Base-by-base conservation (phyloP, 1,140 invertebrate species). In the Drosophila bocqueti region DNA sequence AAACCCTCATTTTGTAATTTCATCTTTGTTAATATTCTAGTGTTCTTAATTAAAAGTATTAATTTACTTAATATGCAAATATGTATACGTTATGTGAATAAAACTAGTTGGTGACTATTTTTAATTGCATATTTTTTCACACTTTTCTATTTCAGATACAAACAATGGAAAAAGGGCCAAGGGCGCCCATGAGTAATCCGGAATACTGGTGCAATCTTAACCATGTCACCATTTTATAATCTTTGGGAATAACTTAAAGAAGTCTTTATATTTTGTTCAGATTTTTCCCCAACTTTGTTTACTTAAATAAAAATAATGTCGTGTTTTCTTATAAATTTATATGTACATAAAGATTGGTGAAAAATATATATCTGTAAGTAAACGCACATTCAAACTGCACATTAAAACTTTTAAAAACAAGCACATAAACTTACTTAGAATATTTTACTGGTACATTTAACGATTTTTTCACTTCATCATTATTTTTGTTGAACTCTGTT, bases 401-500 rank as follows among this genome's bases (percentile, higher is more conserved):
- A 49, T 8, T 15, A 36, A 24, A 5, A 67, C 8, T 2, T 0
- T 24, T 26, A 7, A 8, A 8, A 18, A 36, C 1, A 7, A 5
- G 16, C 49, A 36, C 18, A 21, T 40, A 24, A 55, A 65, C 63
- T 71, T 45, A 71, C 67, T 55, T 71, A 24, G 31, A 43, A 55
- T 16, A 26, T 40, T 46, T 71, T 24, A 31, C 68, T 63, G 43
- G 36, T 67, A 13, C 49, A 71, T 38, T 55, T 18, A 8, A 38
- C 31, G n/a, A 40, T 36, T 71, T 71, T 66, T 71, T 68, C 31
- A 71, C 63, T 55, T 57, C 67, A 71, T 71, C 24, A n/a, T 68
- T 55, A 71, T 71, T 71, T 71, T 68, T 68, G 47, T 69, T 67
- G 11, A 67, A 69, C 29, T 66, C 63, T 71, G 64, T 71, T 71